Evolutionary conservation across 2,113 vertebrate species (phyloP).

Genomic region (Percopsis transmontana): DNA sequence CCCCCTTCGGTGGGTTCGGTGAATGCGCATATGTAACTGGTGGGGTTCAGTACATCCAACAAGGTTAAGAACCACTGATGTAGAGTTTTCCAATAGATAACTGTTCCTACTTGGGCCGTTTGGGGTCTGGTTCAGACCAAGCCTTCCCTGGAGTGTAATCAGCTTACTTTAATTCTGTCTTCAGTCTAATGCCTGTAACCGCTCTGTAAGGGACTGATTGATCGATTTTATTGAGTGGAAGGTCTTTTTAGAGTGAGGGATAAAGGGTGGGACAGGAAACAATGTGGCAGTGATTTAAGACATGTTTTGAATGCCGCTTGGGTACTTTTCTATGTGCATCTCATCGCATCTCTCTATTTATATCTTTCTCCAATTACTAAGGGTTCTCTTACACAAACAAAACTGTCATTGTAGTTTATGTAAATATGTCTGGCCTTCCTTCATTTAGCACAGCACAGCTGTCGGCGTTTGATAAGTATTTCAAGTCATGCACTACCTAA

Average conservation of each 20-base stretch:
- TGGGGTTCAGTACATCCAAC: too few species aligned
- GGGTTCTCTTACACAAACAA: too few species aligned
- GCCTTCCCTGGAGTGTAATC: slow-evolving; percentile 26
- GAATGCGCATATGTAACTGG: too few species aligned
- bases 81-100: too few species aligned
- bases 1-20: too few species aligned
- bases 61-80: too few species aligned
- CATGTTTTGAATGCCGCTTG: slow-evolving; percentile 35
- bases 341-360: slow-evolving; percentile 2
- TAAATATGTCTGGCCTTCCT: too few species aligned
- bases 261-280: slow-evolving; percentile 41
- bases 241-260: slow-evolving; percentile 8
- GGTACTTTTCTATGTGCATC: too few species aligned
- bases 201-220: slow-evolving; percentile 18
- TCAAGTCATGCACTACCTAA: not conserved
- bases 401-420: too few species aligned
- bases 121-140: slow-evolving; percentile 15
- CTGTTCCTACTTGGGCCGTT: slow-evolving; percentile 26
- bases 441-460: too few species aligned
- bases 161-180: slow-evolving; percentile 38
- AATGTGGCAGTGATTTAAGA: slow-evolving; percentile 42
- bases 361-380: too few species aligned
- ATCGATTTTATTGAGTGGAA: slow-evolving; percentile 34
- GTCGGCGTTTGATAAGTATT: not conserved
- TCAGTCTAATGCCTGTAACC: slow-evolving; percentile 35